Percentiles rank a stretch among this genome's conserved stretches.
Conservation (phyloP, 2,113 vertebrate genomes). For the Catharus minimus region DNA sequence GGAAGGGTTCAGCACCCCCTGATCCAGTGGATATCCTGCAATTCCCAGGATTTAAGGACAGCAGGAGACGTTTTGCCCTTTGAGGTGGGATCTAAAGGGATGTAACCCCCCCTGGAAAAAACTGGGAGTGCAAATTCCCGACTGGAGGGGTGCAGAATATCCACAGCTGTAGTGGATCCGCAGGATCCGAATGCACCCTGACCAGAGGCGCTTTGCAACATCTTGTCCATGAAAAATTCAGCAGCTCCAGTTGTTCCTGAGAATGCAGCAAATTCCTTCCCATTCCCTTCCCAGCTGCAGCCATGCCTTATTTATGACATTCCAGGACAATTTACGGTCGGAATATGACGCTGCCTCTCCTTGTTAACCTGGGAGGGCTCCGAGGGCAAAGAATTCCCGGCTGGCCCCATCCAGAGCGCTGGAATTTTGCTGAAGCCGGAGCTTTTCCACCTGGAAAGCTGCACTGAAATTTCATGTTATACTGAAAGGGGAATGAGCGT, state of each 20-base stretch:
- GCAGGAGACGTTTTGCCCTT: accelerated
- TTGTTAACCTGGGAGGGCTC: background rate
- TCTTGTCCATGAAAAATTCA: conserved; percentile 61
- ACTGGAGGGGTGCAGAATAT: accelerated
- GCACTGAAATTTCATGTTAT: background rate
- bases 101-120: accelerated
- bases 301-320: conserved; percentile 32
- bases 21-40: accelerated
- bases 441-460: background rate
- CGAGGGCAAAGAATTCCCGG: background rate
- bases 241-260: background rate
- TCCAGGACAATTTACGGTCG: background rate
- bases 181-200: background rate
- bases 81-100: accelerated
- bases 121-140: accelerated
- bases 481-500: background rate
- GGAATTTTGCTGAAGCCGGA: background rate
- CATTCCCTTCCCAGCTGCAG: background rate
- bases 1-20: background rate
- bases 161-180: background rate
- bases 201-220: background rate
- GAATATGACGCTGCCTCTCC: background rate
- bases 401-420: accelerated
- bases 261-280: background rate
- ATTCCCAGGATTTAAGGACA: background rate